These are phyloP conservation scores for Hylomyscus alleni DNA, from an alignment of 2,797 vertebrate genomes.

Conservation along the genomic window DNA sequence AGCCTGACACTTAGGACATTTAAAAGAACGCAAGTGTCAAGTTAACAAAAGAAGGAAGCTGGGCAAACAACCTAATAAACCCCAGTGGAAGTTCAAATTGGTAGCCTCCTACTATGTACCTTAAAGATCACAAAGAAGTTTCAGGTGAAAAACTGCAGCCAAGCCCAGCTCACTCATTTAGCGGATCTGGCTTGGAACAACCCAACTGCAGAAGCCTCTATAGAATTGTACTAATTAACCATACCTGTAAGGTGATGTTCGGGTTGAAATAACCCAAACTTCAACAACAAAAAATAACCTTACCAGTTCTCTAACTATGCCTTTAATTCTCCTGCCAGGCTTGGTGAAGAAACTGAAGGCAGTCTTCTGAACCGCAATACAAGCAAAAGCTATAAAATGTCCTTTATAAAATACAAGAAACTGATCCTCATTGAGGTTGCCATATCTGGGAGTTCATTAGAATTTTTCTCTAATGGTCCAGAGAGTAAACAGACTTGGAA, in stretches of 20 bases:
- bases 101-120: neutral
- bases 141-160: neutral
- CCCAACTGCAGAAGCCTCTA: neutral
- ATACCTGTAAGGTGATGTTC: constrained; percentile 7
- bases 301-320: neutral
- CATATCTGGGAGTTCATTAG: neutral
- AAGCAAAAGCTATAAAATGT: constrained; percentile 34
- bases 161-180: neutral
- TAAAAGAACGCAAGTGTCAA: constrained; percentile 60
- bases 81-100: constrained; percentile 13
- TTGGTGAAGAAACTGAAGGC: constrained; percentile 53
- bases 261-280: constrained; percentile 26
- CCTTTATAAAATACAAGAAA: constrained; percentile 3
- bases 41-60: constrained; percentile 63
- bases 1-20: constrained; percentile 15
- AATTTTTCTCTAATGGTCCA: constrained; percentile 39
- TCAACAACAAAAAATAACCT: constrained; percentile 46
- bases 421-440: constrained; percentile 26
- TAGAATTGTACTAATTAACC: neutral
- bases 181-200: neutral
- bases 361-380: constrained; percentile 31
- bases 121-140: constrained; percentile 35
- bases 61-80: constrained; percentile 60
- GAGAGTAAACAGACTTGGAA: neutral
- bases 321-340: constrained; percentile 41